Percentiles rank a stretch among this genome's conserved stretches.
These are phyloP conservation scores for Allygus modestus DNA, from an alignment of 2,888 invertebrate species.

Conservation along the genomic window DNA sequence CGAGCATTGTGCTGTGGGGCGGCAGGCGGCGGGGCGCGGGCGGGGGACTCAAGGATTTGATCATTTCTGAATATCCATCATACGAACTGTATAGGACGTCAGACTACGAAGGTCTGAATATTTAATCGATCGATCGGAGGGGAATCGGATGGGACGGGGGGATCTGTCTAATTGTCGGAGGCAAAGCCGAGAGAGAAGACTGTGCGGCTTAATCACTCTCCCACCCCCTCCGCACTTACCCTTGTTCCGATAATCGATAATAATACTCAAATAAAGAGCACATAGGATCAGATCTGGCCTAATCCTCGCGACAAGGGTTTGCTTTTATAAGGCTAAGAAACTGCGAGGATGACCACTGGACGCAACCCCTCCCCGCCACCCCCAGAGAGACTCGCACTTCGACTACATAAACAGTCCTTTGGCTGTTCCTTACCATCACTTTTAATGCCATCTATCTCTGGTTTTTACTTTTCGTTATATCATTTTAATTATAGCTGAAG, in stretches of 20 bases:
- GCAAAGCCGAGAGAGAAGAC: slow-evolving; percentile 66
- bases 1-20: slow-evolving; percentile 52
- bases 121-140: slow-evolving; percentile 70
- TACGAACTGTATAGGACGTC: slow-evolving; percentile 64
- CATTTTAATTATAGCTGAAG: too few species aligned
- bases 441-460: too few species aligned
- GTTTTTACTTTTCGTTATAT: too few species aligned
- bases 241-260: slow-evolving; percentile 70
- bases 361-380: slow-evolving; percentile 71
- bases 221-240: slow-evolving; percentile 68
- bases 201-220: slow-evolving; percentile 70
- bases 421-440: too few species aligned
- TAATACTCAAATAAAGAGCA: slow-evolving; percentile 69
- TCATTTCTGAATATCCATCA: slow-evolving; percentile 68
- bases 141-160: slow-evolving; percentile 65
- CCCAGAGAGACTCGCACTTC: too few species aligned
- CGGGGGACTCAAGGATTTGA: slow-evolving; percentile 64
- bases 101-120: slow-evolving; percentile 67
- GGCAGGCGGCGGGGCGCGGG: slow-evolving; percentile 49
- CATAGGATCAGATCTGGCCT: slow-evolving; percentile 51
- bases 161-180: slow-evolving; percentile 77
- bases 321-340: slow-evolving; percentile 52
- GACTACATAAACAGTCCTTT: neutral
- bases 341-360: slow-evolving; percentile 72
- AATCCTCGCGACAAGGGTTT: slow-evolving; percentile 41